A percentile compares a stretch with the other conserved stretches of the same genome.
These are phyloP conservation scores for Stegostoma tigrinum DNA, from an alignment of 2,113 vertebrate genomes.

Conservation along the genomic window DNA sequence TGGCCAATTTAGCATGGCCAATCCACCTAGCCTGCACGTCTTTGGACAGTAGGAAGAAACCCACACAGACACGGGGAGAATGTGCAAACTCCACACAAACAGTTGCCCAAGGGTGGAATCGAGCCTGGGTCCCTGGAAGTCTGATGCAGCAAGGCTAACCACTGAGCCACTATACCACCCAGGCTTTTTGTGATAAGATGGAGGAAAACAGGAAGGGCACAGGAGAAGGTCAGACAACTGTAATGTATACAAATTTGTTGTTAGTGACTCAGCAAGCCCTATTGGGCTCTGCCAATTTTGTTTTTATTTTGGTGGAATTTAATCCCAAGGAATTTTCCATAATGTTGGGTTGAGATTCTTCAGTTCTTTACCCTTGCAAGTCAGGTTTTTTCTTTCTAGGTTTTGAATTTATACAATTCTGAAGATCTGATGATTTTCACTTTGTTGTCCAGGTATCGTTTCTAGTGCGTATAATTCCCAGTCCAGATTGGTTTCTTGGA, in stretches of 20 bases:
- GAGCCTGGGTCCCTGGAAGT: too few species aligned
- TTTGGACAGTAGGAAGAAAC: too few species aligned
- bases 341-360: neutral
- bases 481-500: conserved; percentile 69
- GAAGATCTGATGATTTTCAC: neutral
- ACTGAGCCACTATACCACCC: too few species aligned
- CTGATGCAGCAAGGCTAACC: too few species aligned
- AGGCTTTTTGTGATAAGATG: neutral
- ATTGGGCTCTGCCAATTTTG: neutral
- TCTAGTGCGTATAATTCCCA: conserved; percentile 66
- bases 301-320: neutral
- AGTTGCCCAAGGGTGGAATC: too few species aligned
- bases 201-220: neutral
- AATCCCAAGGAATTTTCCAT: neutral
- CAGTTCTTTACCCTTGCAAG: neutral
- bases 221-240: neutral
- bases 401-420: neutral
- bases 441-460: conserved; percentile 54
- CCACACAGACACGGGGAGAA: too few species aligned
- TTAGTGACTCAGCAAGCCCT: neutral
- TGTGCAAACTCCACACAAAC: too few species aligned
- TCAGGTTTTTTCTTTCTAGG: neutral
- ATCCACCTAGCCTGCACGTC: too few species aligned
- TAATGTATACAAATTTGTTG: neutral
- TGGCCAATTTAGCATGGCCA: too few species aligned